These are phyloP conservation scores for Coremacera marginata DNA, from an alignment of 2,888 invertebrate species.

Conservation along the genomic window DNA sequence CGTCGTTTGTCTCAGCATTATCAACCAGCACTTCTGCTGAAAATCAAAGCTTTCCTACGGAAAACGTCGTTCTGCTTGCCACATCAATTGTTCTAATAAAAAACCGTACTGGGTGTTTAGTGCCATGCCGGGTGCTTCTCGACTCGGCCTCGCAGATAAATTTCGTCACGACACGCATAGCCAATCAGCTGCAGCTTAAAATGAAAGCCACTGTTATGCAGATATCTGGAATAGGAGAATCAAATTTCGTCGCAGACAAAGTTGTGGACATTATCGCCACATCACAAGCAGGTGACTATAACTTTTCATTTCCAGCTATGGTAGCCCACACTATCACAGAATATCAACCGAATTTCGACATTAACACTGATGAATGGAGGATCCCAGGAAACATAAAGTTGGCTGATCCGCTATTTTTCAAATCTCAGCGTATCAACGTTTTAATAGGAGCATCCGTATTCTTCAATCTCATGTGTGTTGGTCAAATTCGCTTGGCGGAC, in stretches of 20 bases:
- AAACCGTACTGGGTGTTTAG: neutral
- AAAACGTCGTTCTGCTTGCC: neutral
- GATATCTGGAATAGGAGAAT: neutral
- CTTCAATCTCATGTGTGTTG: constrained; percentile 46
- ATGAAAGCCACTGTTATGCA: neutral
- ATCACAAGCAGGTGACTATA: neutral
- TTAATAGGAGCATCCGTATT: constrained; percentile 46
- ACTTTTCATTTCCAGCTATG: constrained; percentile 36
- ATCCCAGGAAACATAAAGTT: constrained; percentile 44
- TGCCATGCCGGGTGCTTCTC: neutral
- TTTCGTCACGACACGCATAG: neutral
- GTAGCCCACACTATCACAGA: constrained; percentile 46
- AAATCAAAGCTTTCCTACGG: neutral
- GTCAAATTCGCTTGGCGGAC: constrained; percentile 42
- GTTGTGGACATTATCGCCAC: neutral
- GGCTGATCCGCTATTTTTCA: constrained; percentile 45
- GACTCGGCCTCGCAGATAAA: neutral
- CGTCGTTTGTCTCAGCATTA: too few species aligned
- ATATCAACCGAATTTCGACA: constrained; percentile 42
- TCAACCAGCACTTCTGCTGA: neutral
- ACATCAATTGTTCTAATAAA: neutral
- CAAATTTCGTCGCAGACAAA: neutral
- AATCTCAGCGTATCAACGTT: constrained; percentile 42
- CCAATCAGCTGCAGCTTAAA: neutral
- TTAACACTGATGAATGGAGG: constrained; percentile 34